A percentile compares a stretch with the other conserved stretches of the same genome.
phyloP scores from a whole-genome alignment of 1,140 invertebrate genomes.

The Drosophila bocqueti region DNA sequence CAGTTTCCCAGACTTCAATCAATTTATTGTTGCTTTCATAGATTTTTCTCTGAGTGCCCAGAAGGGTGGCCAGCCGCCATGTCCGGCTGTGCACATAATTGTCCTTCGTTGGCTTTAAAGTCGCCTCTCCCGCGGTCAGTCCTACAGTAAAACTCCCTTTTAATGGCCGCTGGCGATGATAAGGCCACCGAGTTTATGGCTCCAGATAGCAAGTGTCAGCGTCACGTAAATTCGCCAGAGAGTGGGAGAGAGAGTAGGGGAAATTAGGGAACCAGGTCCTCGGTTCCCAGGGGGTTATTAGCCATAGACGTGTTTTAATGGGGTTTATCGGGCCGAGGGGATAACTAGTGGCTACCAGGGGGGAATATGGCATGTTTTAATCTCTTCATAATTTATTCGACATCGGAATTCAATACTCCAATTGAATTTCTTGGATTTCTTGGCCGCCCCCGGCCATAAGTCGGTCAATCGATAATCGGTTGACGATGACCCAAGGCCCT shows the following conservation, averaged over 20 bases:
- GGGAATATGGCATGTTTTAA: slow-evolving; percentile 38
- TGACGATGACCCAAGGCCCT: slow-evolving; percentile 50
- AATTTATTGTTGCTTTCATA: no score
- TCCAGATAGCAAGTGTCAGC: slow-evolving; percentile 78
- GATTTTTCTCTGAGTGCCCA: slow-evolving; percentile 17
- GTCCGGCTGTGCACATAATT: slow-evolving; percentile 75
- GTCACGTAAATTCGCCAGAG: slow-evolving; percentile 66
- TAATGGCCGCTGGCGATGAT: slow-evolving; percentile 66
- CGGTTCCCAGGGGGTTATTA: slow-evolving; percentile 34
- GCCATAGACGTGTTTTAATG: slow-evolving; percentile 35
- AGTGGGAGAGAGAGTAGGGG: neutral
- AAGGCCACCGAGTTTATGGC: slow-evolving; percentile 75
- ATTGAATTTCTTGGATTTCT: slow-evolving; percentile 40
- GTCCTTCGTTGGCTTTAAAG: slow-evolving; percentile 58
- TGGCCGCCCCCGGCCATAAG: slow-evolving; percentile 44
- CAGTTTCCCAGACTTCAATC: neutral
- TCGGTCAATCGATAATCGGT: slow-evolving; percentile 72
- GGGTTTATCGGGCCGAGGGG: slow-evolving; percentile 3
- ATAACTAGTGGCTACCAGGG: slow-evolving; percentile 21
- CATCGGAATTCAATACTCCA: slow-evolving; percentile 37
- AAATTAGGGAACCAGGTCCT: slow-evolving; percentile 31
- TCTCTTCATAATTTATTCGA: slow-evolving; percentile 48
- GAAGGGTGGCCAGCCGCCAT: slow-evolving; percentile 45
- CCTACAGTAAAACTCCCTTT: slow-evolving; percentile 72
- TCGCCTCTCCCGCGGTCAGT: slow-evolving; percentile 24